phyloP scores from a whole-genome alignment of 2,888 invertebrate species.

The Amiota communis region DNA sequence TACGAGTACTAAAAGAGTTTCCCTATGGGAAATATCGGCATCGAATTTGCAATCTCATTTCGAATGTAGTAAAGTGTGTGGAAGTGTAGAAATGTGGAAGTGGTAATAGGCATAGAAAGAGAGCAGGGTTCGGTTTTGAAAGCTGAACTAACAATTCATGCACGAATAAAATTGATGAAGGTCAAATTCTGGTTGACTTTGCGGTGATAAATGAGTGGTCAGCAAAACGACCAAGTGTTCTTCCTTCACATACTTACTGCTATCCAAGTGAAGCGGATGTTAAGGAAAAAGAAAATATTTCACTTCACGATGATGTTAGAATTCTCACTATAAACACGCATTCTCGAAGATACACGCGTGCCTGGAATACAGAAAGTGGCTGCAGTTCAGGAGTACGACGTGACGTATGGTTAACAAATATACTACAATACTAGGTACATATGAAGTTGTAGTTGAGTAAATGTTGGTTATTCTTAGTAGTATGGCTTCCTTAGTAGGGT shows the following conservation, averaged over 20 bases:
- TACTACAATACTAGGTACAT: too few species aligned
- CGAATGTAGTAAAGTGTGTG: background rate
- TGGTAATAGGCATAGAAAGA: background rate
- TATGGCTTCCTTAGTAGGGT: background rate
- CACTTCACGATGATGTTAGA: slow-evolving; percentile 32
- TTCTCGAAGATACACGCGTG: slow-evolving; percentile 56
- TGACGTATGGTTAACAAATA: background rate
- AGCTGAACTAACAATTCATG: slow-evolving; percentile 53
- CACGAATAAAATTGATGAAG: slow-evolving; percentile 60
- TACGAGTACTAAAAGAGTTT: slow-evolving; percentile 6
- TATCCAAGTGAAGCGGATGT: background rate
- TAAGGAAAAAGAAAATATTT: slow-evolving; percentile 26
- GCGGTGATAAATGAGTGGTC: slow-evolving; percentile 62
- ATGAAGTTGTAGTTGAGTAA: background rate
- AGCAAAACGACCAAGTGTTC: slow-evolving; percentile 40
- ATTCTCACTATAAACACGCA: slow-evolving; percentile 51
- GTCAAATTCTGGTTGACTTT: slow-evolving; percentile 61
- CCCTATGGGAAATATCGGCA: slow-evolving; percentile 23
- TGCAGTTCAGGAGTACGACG: slow-evolving; percentile 17
- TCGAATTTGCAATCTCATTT: slow-evolving; percentile 41
- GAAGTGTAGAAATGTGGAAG: background rate
- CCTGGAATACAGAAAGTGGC: slow-evolving; percentile 46
- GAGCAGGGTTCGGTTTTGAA: slow-evolving; percentile 16
- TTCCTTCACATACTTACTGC: slow-evolving; percentile 8
- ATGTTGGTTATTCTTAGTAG: background rate